Base-by-base conservation (phyloP, 2,113 vertebrate species). In the Hylia prasina region DNA sequence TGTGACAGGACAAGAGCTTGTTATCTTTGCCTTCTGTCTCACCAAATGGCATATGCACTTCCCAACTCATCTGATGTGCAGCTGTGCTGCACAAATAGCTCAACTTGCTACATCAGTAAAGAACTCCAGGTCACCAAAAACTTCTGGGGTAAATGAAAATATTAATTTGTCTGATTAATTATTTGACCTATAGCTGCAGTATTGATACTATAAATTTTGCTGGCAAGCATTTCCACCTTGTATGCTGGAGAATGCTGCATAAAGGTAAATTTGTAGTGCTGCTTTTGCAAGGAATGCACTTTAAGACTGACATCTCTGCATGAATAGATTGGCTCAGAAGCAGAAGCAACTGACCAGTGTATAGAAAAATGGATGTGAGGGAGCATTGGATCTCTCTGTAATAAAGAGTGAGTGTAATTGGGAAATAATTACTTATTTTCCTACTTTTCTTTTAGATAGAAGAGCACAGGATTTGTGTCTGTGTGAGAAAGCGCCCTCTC, bases 401-500 rank as follows among this genome's bases (percentile, higher is more conserved):
- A 39, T 24, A 45, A 19, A 21, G 15, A 56, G 11, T 33, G 25
- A 22, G 13, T 72, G 21, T 68, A 82, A 71, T 1, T 39, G 24
- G n/a, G 35, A 61, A 78, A 37, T 73, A 82, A 42, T 44, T 82
- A 48, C 37, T 35, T 50, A 7, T 33, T 81, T 40, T 76, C 30
- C 58, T 69, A 16, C 13, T 60, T 72, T 73, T 54, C 58, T 73
- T 95, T 65, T 95, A 99, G 99, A 97, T 98, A 40, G 98, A 99
- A 94, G 96, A 98, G 61, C 98, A 98, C 18, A 98, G 97, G 93
- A 99, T 99, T 96, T 99, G 99, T 93, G 99, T 99, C 47, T 99
- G 99, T 56, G 98, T 99, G 79, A 99, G 99, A 63, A 99, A 99
- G 95, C 98, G 99, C 3, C 99, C 99, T 3, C 97, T 99, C 24